phyloP scores from a whole-genome alignment of 2,113 vertebrate genomes.

The Xyrauchen texanus region DNA sequence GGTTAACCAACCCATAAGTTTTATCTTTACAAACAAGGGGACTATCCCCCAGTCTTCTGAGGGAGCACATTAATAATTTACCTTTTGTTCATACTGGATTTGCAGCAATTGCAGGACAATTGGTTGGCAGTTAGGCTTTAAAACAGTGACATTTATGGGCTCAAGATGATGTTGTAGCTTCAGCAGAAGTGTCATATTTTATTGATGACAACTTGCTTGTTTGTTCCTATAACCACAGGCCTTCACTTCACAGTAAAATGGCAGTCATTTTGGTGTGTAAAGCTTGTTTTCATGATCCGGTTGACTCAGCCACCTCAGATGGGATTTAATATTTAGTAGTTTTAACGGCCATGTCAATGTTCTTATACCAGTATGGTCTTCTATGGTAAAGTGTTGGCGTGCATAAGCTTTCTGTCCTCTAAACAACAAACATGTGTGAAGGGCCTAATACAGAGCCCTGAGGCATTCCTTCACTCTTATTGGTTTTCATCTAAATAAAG shows the following conservation, averaged over 20 bases:
- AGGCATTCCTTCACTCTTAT: not conserved
- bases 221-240: conserved; percentile 55
- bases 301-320: not conserved
- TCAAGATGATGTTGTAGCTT: conserved; percentile 59
- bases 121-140: conserved; percentile 58
- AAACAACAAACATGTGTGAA: not conserved
- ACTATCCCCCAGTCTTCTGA: not conserved
- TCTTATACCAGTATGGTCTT: not conserved
- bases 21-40: not conserved
- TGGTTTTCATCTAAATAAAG: not conserved
- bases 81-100: conserved; percentile 53
- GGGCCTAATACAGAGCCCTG: conserved; percentile 19
- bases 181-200: conserved; percentile 64
- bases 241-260: conserved; percentile 57
- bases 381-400: conserved; percentile 1
- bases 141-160: conserved; percentile 36
- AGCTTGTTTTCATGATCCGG: conserved; percentile 23
- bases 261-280: conserved; percentile 47
- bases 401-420: not conserved
- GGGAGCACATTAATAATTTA: conserved; percentile 67
- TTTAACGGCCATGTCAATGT: not conserved
- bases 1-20: conserved; percentile 27
- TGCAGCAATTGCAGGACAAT: conserved; percentile 58
- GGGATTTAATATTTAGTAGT: not conserved
- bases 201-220: conserved; percentile 60